Base-by-base conservation (phyloP, 2,888 invertebrate genomes). In the Athalia rosae region DNA sequence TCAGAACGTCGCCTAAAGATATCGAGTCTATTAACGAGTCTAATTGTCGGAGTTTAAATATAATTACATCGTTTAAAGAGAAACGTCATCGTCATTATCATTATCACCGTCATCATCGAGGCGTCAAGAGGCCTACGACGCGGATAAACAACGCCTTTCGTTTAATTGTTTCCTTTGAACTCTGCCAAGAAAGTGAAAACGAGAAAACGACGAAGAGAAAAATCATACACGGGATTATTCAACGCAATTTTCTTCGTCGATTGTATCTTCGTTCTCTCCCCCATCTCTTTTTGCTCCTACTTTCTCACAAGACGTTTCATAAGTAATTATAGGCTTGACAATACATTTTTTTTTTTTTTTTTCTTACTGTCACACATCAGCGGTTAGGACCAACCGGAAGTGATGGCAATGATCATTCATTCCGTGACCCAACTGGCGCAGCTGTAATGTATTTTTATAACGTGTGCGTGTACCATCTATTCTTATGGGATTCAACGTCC, bases 361-460 rank as follows among this genome's bases (percentile, higher is more conserved):
- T n/a, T 59, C 59, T 15, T 43, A 71, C 71, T 56, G 71, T 71
- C 71, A 47, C 58, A 71, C 58, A 71, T 45, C 56, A 71, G 13
- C 71, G 13, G 58, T n/a, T 58, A 71, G 71, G 28, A 53, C 56
- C 15, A 71, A 71, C 71, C 71, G 71, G 71, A 71, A 71, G 9
- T 71, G 61, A 7, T 61, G 15, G 61, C 15, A 8, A 4, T 61
- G 8, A 11, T 8, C 8, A 13, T 11, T 13, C 5, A 61, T 2
- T 45, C n/a, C 5, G 43, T 45, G 58, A 58, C 45, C n/a, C 15
- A 58, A 13, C 71, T 4, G 28, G 28, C 28, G 58, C 71, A 71
- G 71, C 71, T 71, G 71, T 69, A 58, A 50, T 41, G 58, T 58
- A n/a, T 53, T 53, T 53, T n/a, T 53, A 53, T n/a, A 11, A 53